phyloP scores from a whole-genome alignment of 2,888 invertebrate species.

The Eumerus sabulonum region DNA sequence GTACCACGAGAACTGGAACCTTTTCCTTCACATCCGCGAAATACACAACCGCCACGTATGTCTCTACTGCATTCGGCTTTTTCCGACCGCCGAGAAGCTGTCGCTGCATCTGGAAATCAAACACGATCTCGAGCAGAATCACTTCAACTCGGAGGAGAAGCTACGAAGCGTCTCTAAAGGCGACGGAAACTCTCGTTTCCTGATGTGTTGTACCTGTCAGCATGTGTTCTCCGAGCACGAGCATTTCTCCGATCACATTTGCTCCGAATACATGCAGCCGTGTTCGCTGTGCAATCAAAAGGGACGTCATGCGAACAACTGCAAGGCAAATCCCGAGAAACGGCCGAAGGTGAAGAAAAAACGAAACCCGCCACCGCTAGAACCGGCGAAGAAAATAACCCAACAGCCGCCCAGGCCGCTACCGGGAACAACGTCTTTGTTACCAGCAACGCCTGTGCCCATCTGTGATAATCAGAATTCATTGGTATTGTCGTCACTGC shows the following conservation, averaged over 20 bases:
- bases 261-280: conserved; percentile 78
- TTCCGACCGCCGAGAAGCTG: conserved; percentile 88
- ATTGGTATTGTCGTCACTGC: conserved; percentile 15
- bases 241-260: conserved; percentile 87
- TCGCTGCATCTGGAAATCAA: conserved; percentile 88
- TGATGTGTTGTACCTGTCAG: conserved; percentile 90
- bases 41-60: conserved; percentile 90
- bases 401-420: conserved; percentile 1
- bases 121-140: conserved; percentile 87
- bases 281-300: conserved; percentile 77
- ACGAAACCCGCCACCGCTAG: conserved; percentile 12
- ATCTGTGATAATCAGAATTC: conserved; percentile 28
- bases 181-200: conserved; percentile 81
- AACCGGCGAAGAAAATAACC: conserved; percentile 10
- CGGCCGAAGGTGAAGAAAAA: conserved; percentile 71
- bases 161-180: conserved; percentile 80
- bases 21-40: conserved; percentile 91
- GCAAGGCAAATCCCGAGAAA: conserved; percentile 74
- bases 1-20: conserved; percentile 92
- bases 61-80: conserved; percentile 90
- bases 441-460: conserved; percentile 8
- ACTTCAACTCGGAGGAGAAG: conserved; percentile 84
- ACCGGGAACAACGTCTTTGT: conserved; percentile 1
- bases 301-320: conserved; percentile 76
- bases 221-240: conserved; percentile 88